Conservation (phyloP, 2,797 vertebrate species). For the Phoxinus dragarum region DNA sequence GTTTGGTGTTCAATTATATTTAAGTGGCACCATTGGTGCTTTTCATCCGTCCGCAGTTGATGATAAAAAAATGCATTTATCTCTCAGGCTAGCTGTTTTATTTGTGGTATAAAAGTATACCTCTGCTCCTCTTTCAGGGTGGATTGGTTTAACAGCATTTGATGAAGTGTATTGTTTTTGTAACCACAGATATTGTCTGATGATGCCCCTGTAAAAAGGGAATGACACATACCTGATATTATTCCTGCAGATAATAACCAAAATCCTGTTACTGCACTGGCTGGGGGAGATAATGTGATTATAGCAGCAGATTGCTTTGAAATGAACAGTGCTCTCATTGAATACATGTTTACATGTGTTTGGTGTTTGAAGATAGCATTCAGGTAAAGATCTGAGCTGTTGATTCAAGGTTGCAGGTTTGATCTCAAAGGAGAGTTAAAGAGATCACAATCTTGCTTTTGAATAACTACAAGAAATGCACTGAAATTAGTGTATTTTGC, state of each 20-base stretch:
- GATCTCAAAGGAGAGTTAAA: constrained; percentile 13
- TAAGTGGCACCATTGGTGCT: constrained; percentile 62
- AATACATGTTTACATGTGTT: constrained; percentile 61
- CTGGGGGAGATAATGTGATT: constrained; percentile 64
- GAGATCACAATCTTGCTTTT: constrained; percentile 2
- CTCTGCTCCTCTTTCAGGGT: constrained; percentile 52
- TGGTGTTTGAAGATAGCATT: constrained; percentile 15
- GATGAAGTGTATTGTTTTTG: constrained; percentile 64
- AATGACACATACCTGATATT: constrained; percentile 62
- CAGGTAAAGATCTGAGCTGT: neutral
- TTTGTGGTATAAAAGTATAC: constrained; percentile 65
- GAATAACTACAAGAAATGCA: neutral
- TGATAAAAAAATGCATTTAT: constrained; percentile 61
- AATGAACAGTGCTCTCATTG: constrained; percentile 47
- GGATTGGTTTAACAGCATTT: constrained; percentile 54
- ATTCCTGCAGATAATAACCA: constrained; percentile 60
- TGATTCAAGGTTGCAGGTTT: constrained; percentile 7
- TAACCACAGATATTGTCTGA: constrained; percentile 59
- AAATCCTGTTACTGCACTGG: constrained; percentile 62
- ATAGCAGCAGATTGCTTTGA: constrained; percentile 49
- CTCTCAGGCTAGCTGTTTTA: constrained; percentile 61
- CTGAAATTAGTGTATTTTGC: neutral
- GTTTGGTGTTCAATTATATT: constrained; percentile 69
- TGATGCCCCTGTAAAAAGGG: constrained; percentile 58
- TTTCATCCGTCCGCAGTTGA: constrained; percentile 45